Percentiles rank a stretch among this genome's conserved stretches.
phyloP scores from a whole-genome alignment of 2,113 vertebrate genomes.

The Furnarius figulus region DNA sequence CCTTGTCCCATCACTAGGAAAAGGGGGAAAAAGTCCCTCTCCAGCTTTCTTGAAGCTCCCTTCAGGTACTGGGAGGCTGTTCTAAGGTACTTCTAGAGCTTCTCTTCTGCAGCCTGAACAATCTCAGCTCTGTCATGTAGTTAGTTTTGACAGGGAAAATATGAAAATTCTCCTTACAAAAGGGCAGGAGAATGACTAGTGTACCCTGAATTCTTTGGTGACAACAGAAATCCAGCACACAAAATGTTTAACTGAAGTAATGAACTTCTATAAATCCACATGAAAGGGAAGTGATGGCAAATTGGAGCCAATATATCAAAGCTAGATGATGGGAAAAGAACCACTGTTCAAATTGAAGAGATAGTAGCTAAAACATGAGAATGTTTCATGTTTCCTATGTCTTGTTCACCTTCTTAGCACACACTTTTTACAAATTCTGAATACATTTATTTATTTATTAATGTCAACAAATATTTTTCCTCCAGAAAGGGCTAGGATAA shows the following conservation, averaged over 20 bases:
- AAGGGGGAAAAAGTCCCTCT: neutral
- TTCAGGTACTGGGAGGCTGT: neutral
- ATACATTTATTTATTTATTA: neutral
- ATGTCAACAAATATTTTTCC: neutral
- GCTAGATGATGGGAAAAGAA: neutral
- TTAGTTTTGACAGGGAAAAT: neutral
- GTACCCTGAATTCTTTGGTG: neutral
- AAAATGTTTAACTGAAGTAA: neutral
- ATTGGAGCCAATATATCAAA: neutral
- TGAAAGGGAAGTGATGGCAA: neutral
- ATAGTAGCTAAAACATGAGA: neutral
- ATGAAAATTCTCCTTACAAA: neutral
- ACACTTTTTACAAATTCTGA: neutral
- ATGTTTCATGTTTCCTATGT: neutral
- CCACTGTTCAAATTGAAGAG: neutral
- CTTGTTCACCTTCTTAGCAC: neutral
- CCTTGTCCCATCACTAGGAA: neutral
- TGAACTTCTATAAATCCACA: neutral
- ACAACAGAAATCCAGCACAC: neutral
- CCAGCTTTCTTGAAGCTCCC: neutral
- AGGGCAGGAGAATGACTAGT: neutral
- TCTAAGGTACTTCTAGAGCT: neutral
- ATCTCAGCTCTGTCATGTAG: neutral
- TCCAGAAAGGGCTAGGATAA: neutral
- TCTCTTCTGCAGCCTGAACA: neutral